phyloP scores from a whole-genome alignment of 2,113 vertebrate species.

The Microcebus griseorufus region DNA sequence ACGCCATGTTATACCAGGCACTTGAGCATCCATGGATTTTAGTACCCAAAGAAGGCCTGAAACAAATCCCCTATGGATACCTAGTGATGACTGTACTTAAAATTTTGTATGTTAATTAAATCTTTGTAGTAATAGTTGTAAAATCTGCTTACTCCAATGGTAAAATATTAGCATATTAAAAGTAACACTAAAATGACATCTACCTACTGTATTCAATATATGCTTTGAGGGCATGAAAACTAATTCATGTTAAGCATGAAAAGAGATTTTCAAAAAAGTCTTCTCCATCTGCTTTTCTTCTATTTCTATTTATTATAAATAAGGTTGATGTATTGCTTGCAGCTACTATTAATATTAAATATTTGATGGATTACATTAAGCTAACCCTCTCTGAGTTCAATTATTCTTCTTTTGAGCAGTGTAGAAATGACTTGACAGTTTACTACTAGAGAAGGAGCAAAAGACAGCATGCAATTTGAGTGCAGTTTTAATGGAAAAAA shows the following conservation, averaged over 20 bases:
- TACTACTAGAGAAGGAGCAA: neutral
- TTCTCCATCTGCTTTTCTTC: neutral
- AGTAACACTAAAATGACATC: neutral
- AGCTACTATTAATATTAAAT: neutral
- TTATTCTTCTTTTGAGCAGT: neutral
- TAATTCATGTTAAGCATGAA: neutral
- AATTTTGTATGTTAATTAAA: neutral
- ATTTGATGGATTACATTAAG: neutral
- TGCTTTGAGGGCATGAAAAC: neutral
- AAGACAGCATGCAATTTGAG: neutral
- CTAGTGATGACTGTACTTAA: neutral
- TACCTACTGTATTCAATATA: neutral
- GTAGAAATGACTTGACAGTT: neutral
- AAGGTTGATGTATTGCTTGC: neutral
- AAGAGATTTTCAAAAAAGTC: neutral
- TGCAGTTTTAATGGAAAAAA: neutral
- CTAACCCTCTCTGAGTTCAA: neutral
- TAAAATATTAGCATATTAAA: neutral
- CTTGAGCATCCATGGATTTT: neutral
- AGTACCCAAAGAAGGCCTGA: neutral
- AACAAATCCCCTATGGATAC: neutral
- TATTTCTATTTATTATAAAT: neutral
- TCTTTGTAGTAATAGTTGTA: neutral
- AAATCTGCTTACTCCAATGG: neutral
- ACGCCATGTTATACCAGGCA: neutral